Conservation (phyloP, 2,113 vertebrate genomes). For the Lophochroa leadbeateri region DNA sequence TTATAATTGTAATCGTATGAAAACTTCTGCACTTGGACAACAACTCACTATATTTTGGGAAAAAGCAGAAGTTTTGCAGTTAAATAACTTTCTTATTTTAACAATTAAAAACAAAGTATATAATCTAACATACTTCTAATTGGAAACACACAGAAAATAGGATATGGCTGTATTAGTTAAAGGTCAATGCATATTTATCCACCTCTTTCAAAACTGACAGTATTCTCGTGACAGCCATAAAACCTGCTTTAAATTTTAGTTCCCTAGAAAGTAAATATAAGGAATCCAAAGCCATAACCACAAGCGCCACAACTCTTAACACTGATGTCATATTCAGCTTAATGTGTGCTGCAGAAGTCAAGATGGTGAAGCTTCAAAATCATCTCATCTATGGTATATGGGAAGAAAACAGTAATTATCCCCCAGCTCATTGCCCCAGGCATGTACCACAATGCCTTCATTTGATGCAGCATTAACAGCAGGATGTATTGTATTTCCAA, state of each 20-base stretch:
- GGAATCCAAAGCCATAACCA: slow-evolving; percentile 49
- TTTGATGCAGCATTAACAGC: not conserved
- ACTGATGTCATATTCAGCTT: slow-evolving; percentile 15
- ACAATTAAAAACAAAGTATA: not conserved
- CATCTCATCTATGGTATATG: not conserved
- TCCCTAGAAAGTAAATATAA: slow-evolving; percentile 71
- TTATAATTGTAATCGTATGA: not conserved
- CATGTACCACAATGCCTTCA: not conserved
- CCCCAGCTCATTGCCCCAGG: not conserved
- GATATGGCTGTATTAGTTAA: slow-evolving; percentile 17
- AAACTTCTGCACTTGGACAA: not conserved
- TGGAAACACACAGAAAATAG: slow-evolving; percentile 51
- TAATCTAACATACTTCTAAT: slow-evolving; percentile 13
- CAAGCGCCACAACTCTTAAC: slow-evolving; percentile 54
- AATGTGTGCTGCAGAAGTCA: slow-evolving; percentile 5
- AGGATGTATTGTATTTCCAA: not conserved
- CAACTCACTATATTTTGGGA: not conserved
- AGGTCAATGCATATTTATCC: slow-evolving; percentile 44
- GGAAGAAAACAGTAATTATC: slow-evolving; percentile 28
- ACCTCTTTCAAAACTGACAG: slow-evolving; percentile 45
- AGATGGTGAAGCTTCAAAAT: not conserved
- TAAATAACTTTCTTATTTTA: slow-evolving; percentile 19
- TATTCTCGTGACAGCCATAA: slow-evolving; percentile 55
- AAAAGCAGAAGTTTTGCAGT: not conserved
- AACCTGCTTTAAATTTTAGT: slow-evolving; percentile 70